Evolutionary conservation across 2,888 invertebrate species (phyloP).

Genomic region (Eurytoma californica): DNA sequence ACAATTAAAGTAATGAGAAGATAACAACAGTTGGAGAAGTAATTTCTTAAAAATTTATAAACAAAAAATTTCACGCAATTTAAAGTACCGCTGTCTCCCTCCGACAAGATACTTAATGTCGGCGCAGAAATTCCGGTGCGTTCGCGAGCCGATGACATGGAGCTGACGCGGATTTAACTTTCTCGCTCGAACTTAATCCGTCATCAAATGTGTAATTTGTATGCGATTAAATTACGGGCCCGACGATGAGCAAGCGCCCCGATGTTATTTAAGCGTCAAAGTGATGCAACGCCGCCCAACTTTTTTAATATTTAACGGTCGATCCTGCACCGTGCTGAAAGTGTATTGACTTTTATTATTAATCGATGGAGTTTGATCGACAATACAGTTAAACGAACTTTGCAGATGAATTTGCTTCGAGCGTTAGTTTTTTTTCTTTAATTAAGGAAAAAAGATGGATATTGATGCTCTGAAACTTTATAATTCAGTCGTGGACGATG

Average conservation of each 20-base stretch:
- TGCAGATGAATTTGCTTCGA: no score
- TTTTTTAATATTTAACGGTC: slow-evolving; percentile 13
- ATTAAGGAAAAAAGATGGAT: no score
- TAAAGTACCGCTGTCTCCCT: background rate
- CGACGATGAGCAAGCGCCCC: slow-evolving; percentile 2
- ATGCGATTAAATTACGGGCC: slow-evolving; percentile 34
- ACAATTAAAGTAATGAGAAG: no score
- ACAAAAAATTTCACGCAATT: background rate
- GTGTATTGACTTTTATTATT: background rate
- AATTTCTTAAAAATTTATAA: background rate
- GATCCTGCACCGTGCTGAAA: background rate
- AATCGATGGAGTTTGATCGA: background rate
- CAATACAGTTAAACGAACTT: no score
- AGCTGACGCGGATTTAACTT: slow-evolving; percentile 18
- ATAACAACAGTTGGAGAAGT: no score
- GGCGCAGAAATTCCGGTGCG: background rate
- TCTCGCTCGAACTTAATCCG: slow-evolving; percentile 22
- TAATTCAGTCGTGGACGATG: no score
- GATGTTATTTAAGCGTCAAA: slow-evolving; percentile 11
- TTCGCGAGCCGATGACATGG: slow-evolving; percentile 6
- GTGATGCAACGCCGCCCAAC: slow-evolving; percentile 20
- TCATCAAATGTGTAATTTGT: slow-evolving; percentile 32
- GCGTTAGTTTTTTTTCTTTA: no score
- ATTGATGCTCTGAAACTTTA: no score
- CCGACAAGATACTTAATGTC: background rate